Evolutionary conservation across 2,797 vertebrate species (phyloP).

Genomic region (Amazona ochrocephala): DNA sequence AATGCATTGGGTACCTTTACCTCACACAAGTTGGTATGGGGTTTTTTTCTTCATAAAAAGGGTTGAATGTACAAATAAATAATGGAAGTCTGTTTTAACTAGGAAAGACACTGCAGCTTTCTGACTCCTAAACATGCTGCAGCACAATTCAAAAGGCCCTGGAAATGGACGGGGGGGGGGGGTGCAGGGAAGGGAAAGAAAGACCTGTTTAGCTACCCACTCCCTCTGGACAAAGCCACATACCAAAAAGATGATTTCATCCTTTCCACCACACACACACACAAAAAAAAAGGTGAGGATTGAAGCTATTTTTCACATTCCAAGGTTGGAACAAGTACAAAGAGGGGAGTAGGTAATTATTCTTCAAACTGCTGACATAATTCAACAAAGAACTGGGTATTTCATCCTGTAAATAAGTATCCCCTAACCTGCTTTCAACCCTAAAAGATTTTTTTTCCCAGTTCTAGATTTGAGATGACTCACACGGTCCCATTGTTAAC

Average conservation of each 20-base stretch:
- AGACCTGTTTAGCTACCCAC: slow-evolving; percentile 26
- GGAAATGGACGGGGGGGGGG: background rate
- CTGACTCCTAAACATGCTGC: background rate
- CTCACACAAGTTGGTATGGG: background rate
- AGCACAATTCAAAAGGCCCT: background rate
- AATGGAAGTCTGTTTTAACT: background rate
- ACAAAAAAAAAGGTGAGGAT: background rate
- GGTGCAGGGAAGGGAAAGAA: background rate
- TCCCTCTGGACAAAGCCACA: slow-evolving; percentile 49
- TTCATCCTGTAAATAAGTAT: slow-evolving; percentile 67
- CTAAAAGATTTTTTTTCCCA: slow-evolving; percentile 56
- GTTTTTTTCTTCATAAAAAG: background rate
- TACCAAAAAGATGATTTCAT: slow-evolving; percentile 61
- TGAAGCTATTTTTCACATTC: slow-evolving; percentile 62
- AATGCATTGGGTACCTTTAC: background rate
- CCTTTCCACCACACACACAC: background rate
- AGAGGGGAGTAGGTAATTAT: slow-evolving; percentile 53
- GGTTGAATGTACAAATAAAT: background rate
- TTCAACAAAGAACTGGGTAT: slow-evolving; percentile 62
- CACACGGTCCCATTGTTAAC: slow-evolving; percentile 68
- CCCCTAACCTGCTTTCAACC: slow-evolving; percentile 59
- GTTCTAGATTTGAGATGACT: slow-evolving; percentile 66
- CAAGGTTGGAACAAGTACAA: slow-evolving; percentile 51
- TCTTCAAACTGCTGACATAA: slow-evolving; percentile 57
- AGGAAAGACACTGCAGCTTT: background rate